Conservation (phyloP, 92 coral and sea anemone species). For the Diadumene lineata region DNA sequence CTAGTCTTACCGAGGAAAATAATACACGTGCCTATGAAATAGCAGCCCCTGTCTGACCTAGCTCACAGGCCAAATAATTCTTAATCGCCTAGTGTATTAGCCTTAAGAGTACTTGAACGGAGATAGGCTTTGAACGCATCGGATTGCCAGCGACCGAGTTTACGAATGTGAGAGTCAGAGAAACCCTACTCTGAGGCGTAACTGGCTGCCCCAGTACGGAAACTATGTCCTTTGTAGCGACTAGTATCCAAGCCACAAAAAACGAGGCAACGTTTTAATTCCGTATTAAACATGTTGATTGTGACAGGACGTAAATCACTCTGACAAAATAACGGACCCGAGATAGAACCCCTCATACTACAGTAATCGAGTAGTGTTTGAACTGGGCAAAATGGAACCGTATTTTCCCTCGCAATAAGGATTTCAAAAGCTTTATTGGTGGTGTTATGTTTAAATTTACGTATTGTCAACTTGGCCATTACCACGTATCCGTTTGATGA, state of each 20-base stretch:
- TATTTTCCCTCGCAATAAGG: conserved; percentile 12
- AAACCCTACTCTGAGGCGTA: conserved; percentile 26
- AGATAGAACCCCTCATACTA: not conserved
- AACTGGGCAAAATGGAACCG: conserved; percentile 10
- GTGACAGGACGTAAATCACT: not conserved
- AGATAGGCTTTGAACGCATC: conserved; percentile 33
- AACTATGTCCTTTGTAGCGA: conserved; percentile 38
- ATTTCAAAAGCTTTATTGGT: conserved; percentile 22
- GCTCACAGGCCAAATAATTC: not conserved
- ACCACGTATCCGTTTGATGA: not conserved
- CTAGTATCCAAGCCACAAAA: conserved; percentile 31
- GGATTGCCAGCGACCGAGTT: conserved; percentile 42
- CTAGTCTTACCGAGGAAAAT: too few relatives aligned
- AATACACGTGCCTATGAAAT: not conserved
- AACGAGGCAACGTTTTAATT: conserved; percentile 11
- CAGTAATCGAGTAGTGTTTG: not conserved
- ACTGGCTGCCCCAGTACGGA: conserved; percentile 28
- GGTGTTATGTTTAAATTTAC: conserved; percentile 26
- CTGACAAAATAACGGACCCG: conserved; percentile 10
- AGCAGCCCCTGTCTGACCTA: conserved; percentile 21
- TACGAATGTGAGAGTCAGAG: conserved; percentile 33
- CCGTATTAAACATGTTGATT: conserved; percentile 16
- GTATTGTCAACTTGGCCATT: conserved; percentile 20
- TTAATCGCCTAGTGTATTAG: too few relatives aligned
- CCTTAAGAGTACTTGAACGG: conserved; percentile 4